A percentile compares a stretch with the other conserved stretches of the same genome.
Conservation (phyloP, 2,888 invertebrate species). For the Colostygia pectinataria region DNA sequence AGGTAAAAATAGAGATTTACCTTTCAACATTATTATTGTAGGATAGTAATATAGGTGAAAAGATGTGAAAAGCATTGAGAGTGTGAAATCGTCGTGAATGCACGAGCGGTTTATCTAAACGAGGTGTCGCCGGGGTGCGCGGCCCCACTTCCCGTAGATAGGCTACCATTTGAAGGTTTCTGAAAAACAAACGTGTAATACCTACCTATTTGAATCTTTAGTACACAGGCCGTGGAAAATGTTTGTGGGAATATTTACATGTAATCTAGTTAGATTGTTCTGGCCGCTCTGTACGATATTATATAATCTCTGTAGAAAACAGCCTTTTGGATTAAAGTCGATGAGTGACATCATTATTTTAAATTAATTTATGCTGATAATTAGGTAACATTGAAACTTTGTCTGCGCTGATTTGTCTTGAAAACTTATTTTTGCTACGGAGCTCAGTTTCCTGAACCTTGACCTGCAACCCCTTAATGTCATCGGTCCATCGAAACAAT, state of each 20-base stretch:
- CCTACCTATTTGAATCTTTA: slow-evolving; percentile 20
- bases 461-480: too few species aligned
- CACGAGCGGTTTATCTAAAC: slow-evolving; percentile 35
- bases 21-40: slow-evolving; percentile 4
- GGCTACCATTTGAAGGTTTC: slow-evolving; percentile 20
- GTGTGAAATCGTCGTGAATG: slow-evolving; percentile 31
- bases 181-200: slow-evolving; percentile 26
- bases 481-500: too few species aligned
- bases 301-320: too few species aligned
- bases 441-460: too few species aligned
- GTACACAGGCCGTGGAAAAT: slow-evolving; percentile 11
- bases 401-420: too few species aligned
- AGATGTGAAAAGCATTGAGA: slow-evolving; percentile 32
- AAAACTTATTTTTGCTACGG: too few species aligned
- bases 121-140: slow-evolving; percentile 29
- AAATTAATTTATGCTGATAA: too few species aligned
- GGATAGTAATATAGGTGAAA: slow-evolving; percentile 3
- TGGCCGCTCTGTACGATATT: background rate
- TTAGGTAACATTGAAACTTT: too few species aligned
- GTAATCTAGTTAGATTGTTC: slow-evolving; percentile 5
- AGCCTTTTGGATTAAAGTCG: too few species aligned
- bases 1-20: slow-evolving; percentile 12
- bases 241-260: background rate
- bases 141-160: slow-evolving; percentile 27
- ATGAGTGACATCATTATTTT: too few species aligned